phyloP scores from a whole-genome alignment of 2,888 invertebrate species.

The Seira musarum region DNA sequence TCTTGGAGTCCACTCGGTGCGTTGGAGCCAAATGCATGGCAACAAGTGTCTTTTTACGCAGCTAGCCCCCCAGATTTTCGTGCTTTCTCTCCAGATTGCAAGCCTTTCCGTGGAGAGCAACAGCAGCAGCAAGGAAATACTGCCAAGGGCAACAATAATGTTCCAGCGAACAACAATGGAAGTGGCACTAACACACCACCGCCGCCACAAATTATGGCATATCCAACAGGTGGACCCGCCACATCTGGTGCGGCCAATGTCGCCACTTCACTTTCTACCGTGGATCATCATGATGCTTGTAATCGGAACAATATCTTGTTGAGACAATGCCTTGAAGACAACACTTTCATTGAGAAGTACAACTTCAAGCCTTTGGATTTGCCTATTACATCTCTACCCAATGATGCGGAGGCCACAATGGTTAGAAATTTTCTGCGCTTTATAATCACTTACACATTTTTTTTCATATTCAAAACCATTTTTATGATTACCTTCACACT shows the following conservation, averaged over 20 bases:
- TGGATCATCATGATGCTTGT: conserved; percentile 17
- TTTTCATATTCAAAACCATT: not conserved
- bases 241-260: not conserved
- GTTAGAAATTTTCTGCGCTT: conserved; percentile 29
- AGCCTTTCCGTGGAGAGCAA: conserved; percentile 17
- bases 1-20: conserved; percentile 62
- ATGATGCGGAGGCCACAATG: conserved; percentile 51
- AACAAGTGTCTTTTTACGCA: conserved; percentile 67
- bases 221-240: not conserved
- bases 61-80: conserved; percentile 64
- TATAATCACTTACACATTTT: not conserved
- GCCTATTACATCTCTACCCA: conserved; percentile 58
- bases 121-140: conserved; percentile 8
- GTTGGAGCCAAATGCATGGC: conserved; percentile 65
- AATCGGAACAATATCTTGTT: conserved; percentile 75
- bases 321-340: conserved; percentile 86
- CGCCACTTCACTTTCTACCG: conserved; percentile 45
- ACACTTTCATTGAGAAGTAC: conserved; percentile 87
- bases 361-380: conserved; percentile 86
- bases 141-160: conserved; percentile 20
- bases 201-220: conserved; percentile 16
- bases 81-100: conserved; percentile 64
- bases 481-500: not conserved
- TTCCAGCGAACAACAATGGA: conserved; percentile 21
- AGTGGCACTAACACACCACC: conserved; percentile 30